phyloP scores from a whole-genome alignment of 2,797 vertebrate species.

The Oophaga sylvatica region DNA sequence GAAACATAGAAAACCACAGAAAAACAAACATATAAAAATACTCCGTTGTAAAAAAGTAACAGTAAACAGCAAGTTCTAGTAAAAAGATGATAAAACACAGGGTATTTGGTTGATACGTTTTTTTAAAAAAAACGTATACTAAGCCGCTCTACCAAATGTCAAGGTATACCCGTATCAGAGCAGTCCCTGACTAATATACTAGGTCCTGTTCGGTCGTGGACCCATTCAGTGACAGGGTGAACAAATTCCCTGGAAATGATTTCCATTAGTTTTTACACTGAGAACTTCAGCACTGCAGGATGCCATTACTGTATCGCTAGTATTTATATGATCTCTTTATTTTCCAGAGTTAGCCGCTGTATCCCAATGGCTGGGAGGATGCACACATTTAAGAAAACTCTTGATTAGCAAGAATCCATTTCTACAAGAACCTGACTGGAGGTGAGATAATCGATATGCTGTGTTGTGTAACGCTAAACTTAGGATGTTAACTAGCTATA shows the following conservation, averaged over 20 bases:
- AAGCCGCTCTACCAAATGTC: no score
- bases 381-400: conserved; percentile 77
- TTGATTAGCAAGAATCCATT: conserved; percentile 85
- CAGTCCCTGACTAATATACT: not conserved
- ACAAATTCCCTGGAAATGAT: not conserved
- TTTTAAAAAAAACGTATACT: no score
- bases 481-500: not conserved
- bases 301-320: not conserved
- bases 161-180: no score
- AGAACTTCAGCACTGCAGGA: not conserved
- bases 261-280: not conserved
- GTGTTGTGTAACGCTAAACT: not conserved
- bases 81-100: no score
- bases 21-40: no score
- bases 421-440: conserved; percentile 84
- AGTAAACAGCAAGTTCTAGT: no score
- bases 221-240: no score
- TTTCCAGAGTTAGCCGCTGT: conserved; percentile 78
- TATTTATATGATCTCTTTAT: not conserved
- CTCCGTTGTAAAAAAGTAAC: no score
- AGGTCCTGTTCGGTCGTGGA: no score
- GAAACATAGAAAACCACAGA: no score
- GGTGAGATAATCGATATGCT: conserved; percentile 73
- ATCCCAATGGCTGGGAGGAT: conserved; percentile 76
- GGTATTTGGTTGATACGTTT: no score